These are phyloP conservation scores for Ptychobarbus kaznakovi DNA, from an alignment of 2,797 vertebrate genomes.

Conservation along the genomic window DNA sequence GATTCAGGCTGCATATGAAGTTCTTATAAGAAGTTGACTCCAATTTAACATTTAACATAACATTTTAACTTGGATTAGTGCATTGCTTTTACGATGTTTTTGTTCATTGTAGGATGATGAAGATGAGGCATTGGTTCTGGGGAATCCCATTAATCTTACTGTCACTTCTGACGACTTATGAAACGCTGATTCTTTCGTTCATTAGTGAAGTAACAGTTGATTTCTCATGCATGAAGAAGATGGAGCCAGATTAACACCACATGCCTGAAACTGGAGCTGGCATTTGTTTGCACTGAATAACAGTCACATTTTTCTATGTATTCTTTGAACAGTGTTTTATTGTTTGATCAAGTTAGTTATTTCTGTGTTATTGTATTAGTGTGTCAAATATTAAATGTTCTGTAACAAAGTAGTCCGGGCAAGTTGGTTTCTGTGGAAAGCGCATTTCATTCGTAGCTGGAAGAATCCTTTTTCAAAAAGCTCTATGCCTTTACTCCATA, in stretches of 20 bases:
- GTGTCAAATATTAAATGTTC: slow-evolving; percentile 31
- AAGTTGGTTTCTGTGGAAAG: background rate
- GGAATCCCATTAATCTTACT: slow-evolving; percentile 64
- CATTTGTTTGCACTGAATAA: slow-evolving; percentile 15
- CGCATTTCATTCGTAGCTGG: background rate
- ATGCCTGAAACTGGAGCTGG: background rate
- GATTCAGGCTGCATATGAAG: background rate
- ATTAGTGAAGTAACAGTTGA: background rate
- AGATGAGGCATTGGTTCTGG: slow-evolving; percentile 55
- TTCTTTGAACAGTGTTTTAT: background rate
- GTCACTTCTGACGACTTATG: slow-evolving; percentile 74
- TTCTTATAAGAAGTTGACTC: background rate
- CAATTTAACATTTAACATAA: background rate
- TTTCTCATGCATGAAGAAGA: background rate
- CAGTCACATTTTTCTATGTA: background rate
- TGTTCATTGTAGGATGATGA: slow-evolving; percentile 66
- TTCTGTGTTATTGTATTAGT: background rate
- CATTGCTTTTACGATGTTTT: background rate
- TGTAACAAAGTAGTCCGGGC: background rate
- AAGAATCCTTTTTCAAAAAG: background rate
- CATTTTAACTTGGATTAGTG: background rate
- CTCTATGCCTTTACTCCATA: background rate
- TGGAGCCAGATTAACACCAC: background rate
- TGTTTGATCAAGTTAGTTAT: background rate
- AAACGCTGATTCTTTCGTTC: background rate